These are phyloP conservation scores for Cochlearius cochlearius DNA, from an alignment of 2,113 vertebrate species.

Conservation along the genomic window DNA sequence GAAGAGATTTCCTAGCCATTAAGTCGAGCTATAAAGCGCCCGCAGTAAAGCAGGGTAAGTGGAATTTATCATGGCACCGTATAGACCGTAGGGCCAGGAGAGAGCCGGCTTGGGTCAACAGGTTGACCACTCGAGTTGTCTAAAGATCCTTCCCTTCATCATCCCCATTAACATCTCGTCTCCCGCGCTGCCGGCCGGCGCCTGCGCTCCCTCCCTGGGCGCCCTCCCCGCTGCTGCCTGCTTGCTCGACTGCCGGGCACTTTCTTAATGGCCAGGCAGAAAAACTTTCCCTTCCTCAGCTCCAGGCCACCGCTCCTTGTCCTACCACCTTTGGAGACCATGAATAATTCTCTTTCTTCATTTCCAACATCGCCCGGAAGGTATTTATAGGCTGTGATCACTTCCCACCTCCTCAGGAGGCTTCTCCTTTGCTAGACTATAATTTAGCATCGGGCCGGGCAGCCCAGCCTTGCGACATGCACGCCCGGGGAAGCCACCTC, in stretches of 20 bases:
- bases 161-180: neutral
- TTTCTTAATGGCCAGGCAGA: constrained; percentile 1
- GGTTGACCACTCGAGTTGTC: neutral
- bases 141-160: constrained; percentile 12
- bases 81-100: neutral
- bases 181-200: neutral
- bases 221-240: neutral
- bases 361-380: constrained; percentile 27
- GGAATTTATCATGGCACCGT: constrained; percentile 14
- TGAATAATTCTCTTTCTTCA: constrained; percentile 47
- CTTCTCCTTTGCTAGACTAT: neutral
- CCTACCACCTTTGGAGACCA: constrained; percentile 14
- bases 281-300: neutral
- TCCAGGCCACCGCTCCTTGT: neutral
- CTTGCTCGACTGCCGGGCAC: neutral
- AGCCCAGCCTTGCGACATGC: neutral
- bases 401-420: constrained; percentile 14
- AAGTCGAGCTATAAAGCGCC: constrained; percentile 16
- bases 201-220: neutral
- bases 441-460: neutral
- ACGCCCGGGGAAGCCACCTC: neutral
- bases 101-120: neutral
- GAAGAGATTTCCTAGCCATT: constrained; percentile 43
- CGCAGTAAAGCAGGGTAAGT: constrained; percentile 12
- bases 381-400: constrained; percentile 32